Conservation (phyloP, 2,888 invertebrate species). For the Rhagium mordax region DNA sequence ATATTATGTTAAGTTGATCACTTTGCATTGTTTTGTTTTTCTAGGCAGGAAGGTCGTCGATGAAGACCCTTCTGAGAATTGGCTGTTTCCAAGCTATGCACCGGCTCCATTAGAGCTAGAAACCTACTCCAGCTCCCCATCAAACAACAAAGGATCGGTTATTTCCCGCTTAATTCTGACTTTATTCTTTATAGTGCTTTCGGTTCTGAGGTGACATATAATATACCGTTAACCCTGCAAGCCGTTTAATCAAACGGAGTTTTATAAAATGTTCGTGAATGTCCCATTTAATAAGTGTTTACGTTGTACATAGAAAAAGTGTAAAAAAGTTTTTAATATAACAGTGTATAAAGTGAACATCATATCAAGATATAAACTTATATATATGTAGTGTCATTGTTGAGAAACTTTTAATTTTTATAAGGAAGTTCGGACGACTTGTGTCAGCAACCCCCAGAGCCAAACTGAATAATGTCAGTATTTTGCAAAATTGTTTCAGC, state of each 20-base stretch:
- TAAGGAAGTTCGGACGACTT: not conserved
- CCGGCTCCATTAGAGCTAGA: slow-evolving; percentile 66
- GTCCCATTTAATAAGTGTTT: slow-evolving; percentile 21
- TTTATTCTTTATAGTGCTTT: slow-evolving; percentile 53
- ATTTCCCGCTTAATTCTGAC: slow-evolving; percentile 51
- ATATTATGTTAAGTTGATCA: no score
- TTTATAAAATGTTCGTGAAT: slow-evolving; percentile 6
- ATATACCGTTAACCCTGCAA: slow-evolving; percentile 42
- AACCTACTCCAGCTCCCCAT: slow-evolving; percentile 57
- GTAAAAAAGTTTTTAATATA: slow-evolving; percentile 18
- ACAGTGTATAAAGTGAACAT: slow-evolving; percentile 29
- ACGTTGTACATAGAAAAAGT: slow-evolving; percentile 8
- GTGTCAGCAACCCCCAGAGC: not conserved
- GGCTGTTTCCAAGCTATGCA: slow-evolving; percentile 65
- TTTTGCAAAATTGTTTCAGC: not conserved
- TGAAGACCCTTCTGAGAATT: slow-evolving; percentile 63
- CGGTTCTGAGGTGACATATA: slow-evolving; percentile 63
- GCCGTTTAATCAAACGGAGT: not conserved
- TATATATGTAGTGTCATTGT: not conserved
- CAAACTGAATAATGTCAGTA: not conserved
- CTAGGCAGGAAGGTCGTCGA: slow-evolving; percentile 52
- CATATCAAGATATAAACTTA: slow-evolving; percentile 26
- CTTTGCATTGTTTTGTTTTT: slow-evolving; percentile 27
- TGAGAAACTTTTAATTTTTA: not conserved
- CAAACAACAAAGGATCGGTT: slow-evolving; percentile 40